Evolutionary conservation across 2,888 invertebrate species (phyloP), one percentile per base, ranked within the genome.

Genomic region (Eucriotettix oculatus): DNA sequence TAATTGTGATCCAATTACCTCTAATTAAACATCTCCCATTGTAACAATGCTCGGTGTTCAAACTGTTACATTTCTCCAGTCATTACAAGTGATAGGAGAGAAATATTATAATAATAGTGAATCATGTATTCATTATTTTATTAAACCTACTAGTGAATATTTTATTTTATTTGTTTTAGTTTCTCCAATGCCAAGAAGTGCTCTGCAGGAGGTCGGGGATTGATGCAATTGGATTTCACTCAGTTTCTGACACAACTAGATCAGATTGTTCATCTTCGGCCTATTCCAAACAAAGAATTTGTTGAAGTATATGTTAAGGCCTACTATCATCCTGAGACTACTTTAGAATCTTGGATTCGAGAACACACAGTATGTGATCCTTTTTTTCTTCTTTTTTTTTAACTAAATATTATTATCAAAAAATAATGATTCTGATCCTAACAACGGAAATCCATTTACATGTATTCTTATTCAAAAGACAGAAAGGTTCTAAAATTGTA

Each of bases 161-260:
- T 41, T 62, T 64, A 43, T 58, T 55, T 53, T 56, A 62, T 42
- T 61, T 54, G 10, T 62, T 66, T 60, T 61, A 79, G 90, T 42
- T 95, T 89, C 75, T 86, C 93, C 0, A 87, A 85, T 68, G 89
- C 91, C 0, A 91, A 88, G 64, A 95, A 93, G 71, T 99, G 99
- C 74, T 89, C 94, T 0, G 93, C 94, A 67, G 97, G 94, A 40
- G 99, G 99, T 0, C 77, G 99, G 52, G 98, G 95, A 0, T 74
- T 99, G 11, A 99, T 99, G 98, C 97, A 97, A 71, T 76, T 99
- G 29, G 99, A 99, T 77, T 97, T 94, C 69, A 90, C 94, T 10
- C 97, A 98, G 71, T 84, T 97, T 64, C 82, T 94, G 66, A 85
- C 90, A 29, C 94, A 96, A 71, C 78, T 93, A 58, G 95, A 97